Evolutionary conservation across 2,888 invertebrate genomes (phyloP), one percentile per base, ranked within the genome.

Genomic region (Meandrusa payeni): DNA sequence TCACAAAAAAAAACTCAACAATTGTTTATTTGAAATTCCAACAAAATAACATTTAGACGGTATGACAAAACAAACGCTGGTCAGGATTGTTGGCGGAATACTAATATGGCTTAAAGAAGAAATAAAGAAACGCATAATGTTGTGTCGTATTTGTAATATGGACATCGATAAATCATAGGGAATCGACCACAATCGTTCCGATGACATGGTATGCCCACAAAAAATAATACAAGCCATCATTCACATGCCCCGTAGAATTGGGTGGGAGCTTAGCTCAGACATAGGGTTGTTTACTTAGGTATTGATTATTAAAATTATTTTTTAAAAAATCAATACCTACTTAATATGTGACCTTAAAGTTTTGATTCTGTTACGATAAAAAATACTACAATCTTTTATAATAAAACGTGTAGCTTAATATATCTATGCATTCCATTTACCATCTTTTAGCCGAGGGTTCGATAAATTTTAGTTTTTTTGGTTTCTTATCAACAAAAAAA

Each of bases 131-230:
- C 72, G 79, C 71, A 83, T 83, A 83, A 85, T 82, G 70, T 75
- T 81, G 76, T 85, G 80, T 87, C 81, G 85, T 83, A 87, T 87
- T 87, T 85, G 85, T 86, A 83, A 82, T 83, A 82, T 82, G 86
- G 81, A 76, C 83, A 71, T 77, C 85, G 74, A 86, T 87, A 86
- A 85, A 86, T 87, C 86, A 87, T 87, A 86, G 85, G 78, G 86
- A 78, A 80, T 73, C 59, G 82, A 76, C 78, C 79, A 85, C 86
- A 86, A 79, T 83, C 86, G 85, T 78, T 74, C 82, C 85, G 83
- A 80, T 85, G 86, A 86, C 85, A 83, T 87, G 86, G 85, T 69
- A 83, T 83, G 76, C 70, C 58, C 63, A 75, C 82, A 87, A 87
- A 87, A 87, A 87, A 83, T 78, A 80, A 81, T 81, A 79, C 76